A percentile compares a stretch with the other conserved stretches of the same genome.
Evolutionary conservation across 2,797 vertebrate genomes (phyloP).

Genomic region (Chrosomus eos): DNA sequence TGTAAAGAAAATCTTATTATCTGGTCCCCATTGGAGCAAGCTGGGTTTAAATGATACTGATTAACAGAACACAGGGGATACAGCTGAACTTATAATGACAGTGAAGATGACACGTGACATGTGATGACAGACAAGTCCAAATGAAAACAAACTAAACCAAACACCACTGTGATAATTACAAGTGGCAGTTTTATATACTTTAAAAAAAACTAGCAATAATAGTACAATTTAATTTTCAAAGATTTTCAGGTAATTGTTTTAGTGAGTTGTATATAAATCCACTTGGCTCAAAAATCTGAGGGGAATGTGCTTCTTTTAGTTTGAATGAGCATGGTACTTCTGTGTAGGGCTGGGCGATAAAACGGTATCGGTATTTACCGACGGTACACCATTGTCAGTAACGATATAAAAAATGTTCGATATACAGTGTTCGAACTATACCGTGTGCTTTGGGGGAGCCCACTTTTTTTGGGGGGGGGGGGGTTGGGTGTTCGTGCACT

Average conservation of each 20-base stretch:
- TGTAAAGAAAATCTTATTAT: conserved; percentile 24
- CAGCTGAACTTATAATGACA: too few species aligned
- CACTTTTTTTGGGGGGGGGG: too few species aligned
- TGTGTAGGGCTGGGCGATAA: neutral
- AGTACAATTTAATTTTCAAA: neutral
- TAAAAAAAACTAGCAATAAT: neutral
- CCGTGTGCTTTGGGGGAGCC: too few species aligned
- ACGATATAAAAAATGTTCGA: too few species aligned
- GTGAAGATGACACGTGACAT: too few species aligned
- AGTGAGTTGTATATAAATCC: neutral
- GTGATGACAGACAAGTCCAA: too few species aligned
- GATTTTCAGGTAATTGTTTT: neutral
- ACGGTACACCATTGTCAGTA: too few species aligned
- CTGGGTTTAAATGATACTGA: neutral
- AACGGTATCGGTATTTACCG: too few species aligned
- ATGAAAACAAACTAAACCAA: too few species aligned
- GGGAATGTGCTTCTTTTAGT: neutral
- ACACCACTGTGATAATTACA: neutral
- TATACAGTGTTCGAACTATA: too few species aligned
- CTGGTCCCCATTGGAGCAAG: neutral
- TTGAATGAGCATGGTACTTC: neutral
- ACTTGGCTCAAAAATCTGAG: neutral
- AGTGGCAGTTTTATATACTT: neutral
- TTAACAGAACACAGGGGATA: too few species aligned
- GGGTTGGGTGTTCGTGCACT: too few species aligned